Conservation (phyloP, 2,888 invertebrate genomes). For the Lumbricus terrestris region DNA sequence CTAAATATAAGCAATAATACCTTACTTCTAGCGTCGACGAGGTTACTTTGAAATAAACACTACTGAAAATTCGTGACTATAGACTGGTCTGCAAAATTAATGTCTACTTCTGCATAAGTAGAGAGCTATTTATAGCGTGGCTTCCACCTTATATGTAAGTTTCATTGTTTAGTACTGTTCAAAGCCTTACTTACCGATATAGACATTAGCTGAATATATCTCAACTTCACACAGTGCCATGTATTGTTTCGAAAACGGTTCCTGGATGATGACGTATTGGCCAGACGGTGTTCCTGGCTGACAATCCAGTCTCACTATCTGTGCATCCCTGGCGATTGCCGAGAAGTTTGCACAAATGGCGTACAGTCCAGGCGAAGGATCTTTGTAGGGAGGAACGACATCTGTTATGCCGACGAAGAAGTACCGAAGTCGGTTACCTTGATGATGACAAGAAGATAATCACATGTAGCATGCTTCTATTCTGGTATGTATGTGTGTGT, state of each 20-base stretch:
- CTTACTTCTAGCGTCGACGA: too few relatives aligned
- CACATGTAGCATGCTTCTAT: too few relatives aligned
- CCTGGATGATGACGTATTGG: background rate
- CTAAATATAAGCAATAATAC: too few relatives aligned
- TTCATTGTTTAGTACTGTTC: too few relatives aligned
- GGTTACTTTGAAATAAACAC: too few relatives aligned
- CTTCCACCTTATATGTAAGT: too few relatives aligned
- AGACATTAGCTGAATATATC: background rate
- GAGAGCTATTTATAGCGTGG: background rate
- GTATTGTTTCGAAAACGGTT: background rate
- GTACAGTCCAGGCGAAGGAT: background rate
- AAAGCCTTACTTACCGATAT: background rate
- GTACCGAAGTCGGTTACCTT: background rate
- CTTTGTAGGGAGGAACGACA: background rate
- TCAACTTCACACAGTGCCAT: background rate
- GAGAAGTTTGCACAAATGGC: background rate
- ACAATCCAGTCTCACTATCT: background rate
- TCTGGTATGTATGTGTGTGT: too few relatives aligned
- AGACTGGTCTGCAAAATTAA: too few relatives aligned
- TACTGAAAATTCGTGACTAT: too few relatives aligned
- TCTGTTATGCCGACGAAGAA: background rate
- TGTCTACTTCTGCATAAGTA: background rate
- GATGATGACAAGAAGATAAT: background rate
- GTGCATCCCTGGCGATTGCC: background rate
- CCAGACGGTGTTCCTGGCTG: background rate